A percentile compares a stretch with the other conserved stretches of the same genome.
Evolutionary conservation across 2,113 vertebrate genomes (phyloP).

Genomic region (Ovis canadensis): DNA sequence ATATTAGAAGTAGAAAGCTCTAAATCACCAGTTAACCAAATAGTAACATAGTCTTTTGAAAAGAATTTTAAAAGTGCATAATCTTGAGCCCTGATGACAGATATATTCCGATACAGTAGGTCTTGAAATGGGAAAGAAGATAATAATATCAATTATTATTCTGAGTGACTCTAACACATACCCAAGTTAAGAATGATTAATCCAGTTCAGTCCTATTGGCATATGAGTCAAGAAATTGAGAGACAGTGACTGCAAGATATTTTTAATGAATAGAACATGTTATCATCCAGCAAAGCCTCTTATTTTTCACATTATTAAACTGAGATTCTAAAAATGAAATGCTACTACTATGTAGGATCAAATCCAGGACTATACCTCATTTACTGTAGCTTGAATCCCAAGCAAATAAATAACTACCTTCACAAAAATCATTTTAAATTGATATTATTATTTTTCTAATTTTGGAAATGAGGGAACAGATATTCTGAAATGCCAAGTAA

Average conservation of each 20-base stretch:
- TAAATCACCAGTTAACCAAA: neutral
- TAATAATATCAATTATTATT: neutral
- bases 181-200: neutral
- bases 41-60: neutral
- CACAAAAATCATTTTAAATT: neutral
- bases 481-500: neutral
- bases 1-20: neutral
- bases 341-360: neutral
- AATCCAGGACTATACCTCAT: neutral
- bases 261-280: neutral
- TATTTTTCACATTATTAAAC: neutral
- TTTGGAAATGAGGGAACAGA: neutral
- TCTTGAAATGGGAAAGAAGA: neutral
- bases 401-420: neutral
- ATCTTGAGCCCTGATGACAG: neutral
- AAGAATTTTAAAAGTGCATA: neutral
- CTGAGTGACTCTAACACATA: neutral
- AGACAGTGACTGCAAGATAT: neutral
- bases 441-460: neutral
- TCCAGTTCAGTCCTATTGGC: neutral
- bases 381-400: neutral
- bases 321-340: neutral
- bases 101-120: neutral
- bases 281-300: neutral
- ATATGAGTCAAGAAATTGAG: neutral